A percentile compares a stretch with the other conserved stretches of the same genome.
Evolutionary conservation across 2,888 invertebrate species (phyloP).

Genomic region (Malachius bipustulatus): DNA sequence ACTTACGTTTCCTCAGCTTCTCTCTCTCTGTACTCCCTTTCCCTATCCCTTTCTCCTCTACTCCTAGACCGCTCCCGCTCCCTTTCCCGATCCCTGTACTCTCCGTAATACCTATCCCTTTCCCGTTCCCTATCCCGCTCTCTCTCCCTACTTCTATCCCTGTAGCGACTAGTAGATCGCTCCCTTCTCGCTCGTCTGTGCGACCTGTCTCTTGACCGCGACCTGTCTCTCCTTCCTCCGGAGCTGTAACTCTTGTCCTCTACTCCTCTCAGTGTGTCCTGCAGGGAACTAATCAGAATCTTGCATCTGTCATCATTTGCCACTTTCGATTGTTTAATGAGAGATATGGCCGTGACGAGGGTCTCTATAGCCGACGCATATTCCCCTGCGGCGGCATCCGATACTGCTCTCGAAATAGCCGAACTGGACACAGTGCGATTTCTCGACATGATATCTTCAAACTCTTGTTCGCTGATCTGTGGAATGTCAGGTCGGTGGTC

Average conservation of each 20-base stretch:
- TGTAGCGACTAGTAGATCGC: conserved; percentile 36
- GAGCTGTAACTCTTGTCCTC: conserved; percentile 94
- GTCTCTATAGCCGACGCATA: conserved; percentile 98
- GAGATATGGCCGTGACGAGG: conserved; percentile 92
- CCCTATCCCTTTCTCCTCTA: conserved; percentile 59
- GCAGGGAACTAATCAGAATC: conserved; percentile 86
- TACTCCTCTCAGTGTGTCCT: conserved; percentile 89
- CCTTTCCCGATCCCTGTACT: conserved; percentile 44
- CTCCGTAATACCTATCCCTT: conserved; percentile 40
- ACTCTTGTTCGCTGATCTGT: conserved; percentile 81
- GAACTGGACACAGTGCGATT: conserved; percentile 96
- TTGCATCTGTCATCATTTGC: conserved; percentile 96
- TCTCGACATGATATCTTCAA: conserved; percentile 95
- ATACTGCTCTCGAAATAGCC: conserved; percentile 93
- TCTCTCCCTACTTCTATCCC: conserved; percentile 47
- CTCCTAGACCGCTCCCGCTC: conserved; percentile 71
- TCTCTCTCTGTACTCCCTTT: conserved; percentile 60
- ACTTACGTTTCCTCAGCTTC: conserved; percentile 66
- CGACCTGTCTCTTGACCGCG: conserved; percentile 33
- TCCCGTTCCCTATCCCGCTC: conserved; percentile 42
- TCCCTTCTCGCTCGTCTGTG: conserved; percentile 34
- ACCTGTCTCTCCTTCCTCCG: conserved; percentile 48
- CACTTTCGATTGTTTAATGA: conserved; percentile 90
- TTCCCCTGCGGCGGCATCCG: conserved; percentile 95
- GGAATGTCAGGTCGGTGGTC: conserved; percentile 45